These are phyloP conservation scores for Drosophila robusta DNA, from an alignment of 2,888 invertebrate genomes.

Conservation along the genomic window DNA sequence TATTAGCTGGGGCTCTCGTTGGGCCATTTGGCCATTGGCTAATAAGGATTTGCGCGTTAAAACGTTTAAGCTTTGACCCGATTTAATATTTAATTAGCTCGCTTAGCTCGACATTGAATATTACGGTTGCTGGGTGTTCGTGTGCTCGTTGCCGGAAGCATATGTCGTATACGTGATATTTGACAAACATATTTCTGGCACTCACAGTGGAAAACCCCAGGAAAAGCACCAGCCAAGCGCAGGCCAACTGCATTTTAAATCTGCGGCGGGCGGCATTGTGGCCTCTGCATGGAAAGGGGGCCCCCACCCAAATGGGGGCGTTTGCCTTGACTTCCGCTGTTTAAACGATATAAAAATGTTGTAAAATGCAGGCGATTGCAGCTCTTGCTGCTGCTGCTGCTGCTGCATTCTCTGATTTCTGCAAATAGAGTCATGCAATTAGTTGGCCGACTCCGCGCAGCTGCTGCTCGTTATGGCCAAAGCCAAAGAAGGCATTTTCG, in stretches of 20 bases:
- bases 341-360: slow-evolving; percentile 61
- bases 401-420: slow-evolving; percentile 47
- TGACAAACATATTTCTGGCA: slow-evolving; percentile 59
- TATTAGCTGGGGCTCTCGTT: slow-evolving; percentile 17
- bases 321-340: slow-evolving; percentile 32
- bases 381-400: background rate
- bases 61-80: slow-evolving; percentile 60
- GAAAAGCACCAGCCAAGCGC: slow-evolving; percentile 13
- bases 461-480: slow-evolving; percentile 3
- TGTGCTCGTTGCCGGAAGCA: slow-evolving; percentile 49
- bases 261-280: background rate
- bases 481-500: slow-evolving; percentile 10
- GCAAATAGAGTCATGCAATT: slow-evolving; percentile 73
- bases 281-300: background rate
- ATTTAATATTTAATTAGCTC: slow-evolving; percentile 76
- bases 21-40: slow-evolving; percentile 42
- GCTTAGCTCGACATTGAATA: slow-evolving; percentile 43
- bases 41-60: slow-evolving; percentile 61
- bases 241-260: slow-evolving; percentile 57
- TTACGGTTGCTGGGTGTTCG: slow-evolving; percentile 41
- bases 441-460: slow-evolving; percentile 41
- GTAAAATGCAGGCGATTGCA: slow-evolving; percentile 54
- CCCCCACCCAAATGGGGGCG: slow-evolving; percentile 17
- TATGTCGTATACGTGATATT: slow-evolving; percentile 79
- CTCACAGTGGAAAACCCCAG: slow-evolving; percentile 12